A percentile compares a stretch with the other conserved stretches of the same genome.
Evolutionary conservation across 2,888 invertebrate species (phyloP).

Genomic region (Nasonia oneida): DNA sequence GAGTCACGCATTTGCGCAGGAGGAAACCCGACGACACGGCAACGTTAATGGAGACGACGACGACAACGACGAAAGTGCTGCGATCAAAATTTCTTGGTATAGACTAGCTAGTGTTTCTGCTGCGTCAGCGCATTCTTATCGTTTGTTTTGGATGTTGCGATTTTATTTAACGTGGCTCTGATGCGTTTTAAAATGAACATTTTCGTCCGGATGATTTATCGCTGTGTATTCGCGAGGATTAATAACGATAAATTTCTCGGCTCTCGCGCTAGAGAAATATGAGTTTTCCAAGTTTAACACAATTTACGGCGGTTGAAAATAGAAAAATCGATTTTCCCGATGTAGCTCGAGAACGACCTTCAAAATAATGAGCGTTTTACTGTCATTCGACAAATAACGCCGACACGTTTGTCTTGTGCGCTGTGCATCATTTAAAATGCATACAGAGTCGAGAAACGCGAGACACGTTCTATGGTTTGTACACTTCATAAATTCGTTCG

Average conservation of each 20-base stretch:
- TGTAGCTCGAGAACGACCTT: background rate
- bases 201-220: too few relatives aligned
- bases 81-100: background rate
- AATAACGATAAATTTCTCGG: background rate
- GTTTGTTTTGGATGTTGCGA: too few relatives aligned
- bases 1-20: background rate
- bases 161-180: background rate
- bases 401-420: background rate
- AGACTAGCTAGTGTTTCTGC: background rate
- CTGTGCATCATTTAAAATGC: background rate
- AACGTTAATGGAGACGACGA: background rate
- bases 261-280: background rate
- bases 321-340: background rate
- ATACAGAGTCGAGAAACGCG: background rate
- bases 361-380: constrained; percentile 4
- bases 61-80: background rate
- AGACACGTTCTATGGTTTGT: background rate
- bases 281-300: background rate
- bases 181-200: background rate
- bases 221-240: background rate
- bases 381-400: background rate
- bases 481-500: background rate
- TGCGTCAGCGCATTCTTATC: background rate
- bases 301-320: background rate
- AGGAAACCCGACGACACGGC: background rate